Conservation (phyloP, 2,113 vertebrate genomes). For the Calypte anna region DNA sequence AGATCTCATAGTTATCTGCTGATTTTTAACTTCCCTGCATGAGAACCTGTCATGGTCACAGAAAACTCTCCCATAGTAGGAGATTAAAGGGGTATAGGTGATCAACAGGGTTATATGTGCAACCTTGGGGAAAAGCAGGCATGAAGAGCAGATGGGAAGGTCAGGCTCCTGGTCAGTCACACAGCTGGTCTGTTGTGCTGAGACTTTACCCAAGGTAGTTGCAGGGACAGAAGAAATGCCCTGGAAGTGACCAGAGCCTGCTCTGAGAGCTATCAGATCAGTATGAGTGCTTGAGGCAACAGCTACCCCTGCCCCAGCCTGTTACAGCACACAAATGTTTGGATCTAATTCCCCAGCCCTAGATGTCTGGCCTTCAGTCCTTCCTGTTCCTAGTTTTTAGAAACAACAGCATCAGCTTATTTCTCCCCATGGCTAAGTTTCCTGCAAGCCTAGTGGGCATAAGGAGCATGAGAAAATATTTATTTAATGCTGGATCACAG, state of each 20-base stretch:
- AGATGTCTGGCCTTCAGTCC: background rate
- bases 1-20: background rate
- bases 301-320: background rate
- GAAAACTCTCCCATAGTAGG: background rate
- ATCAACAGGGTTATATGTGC: background rate
- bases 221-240: background rate
- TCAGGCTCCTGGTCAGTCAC: background rate
- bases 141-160: background rate
- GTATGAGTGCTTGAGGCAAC: background rate
- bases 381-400: background rate
- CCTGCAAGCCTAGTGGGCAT: background rate
- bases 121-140: background rate
- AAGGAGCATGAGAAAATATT: background rate
- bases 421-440: background rate
- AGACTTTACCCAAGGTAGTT: background rate
- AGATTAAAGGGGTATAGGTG: background rate
- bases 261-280: background rate
- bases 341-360: background rate
- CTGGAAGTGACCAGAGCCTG: fast-evolving
- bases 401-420: slow-evolving; percentile 1
- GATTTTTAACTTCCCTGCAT: background rate
- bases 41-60: background rate
- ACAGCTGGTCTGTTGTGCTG: background rate
- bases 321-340: background rate
- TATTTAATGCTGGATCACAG: background rate